These are phyloP conservation scores for Styela clava DNA, from an alignment of 23 tunicate genomes.

Conservation along the genomic window DNA sequence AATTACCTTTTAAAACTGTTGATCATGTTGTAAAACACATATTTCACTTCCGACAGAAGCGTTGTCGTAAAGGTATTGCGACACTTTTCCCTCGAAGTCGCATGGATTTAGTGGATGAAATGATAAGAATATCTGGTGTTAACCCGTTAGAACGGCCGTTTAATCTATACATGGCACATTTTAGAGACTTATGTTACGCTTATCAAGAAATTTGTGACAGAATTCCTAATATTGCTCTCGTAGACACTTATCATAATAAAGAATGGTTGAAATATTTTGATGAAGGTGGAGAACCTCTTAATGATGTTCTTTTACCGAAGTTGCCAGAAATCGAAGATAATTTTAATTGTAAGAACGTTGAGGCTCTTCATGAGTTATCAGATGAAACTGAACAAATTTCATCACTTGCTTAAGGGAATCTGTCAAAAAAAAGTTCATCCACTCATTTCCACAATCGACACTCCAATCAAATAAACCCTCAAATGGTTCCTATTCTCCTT, in stretches of 20 bases:
- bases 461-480: too few species aligned
- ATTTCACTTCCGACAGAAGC: constrained; percentile 40
- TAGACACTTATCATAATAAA: constrained; percentile 67
- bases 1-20: constrained; percentile 57
- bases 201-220: constrained; percentile 68
- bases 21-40: constrained; percentile 79
- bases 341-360: too few species aligned
- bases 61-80: constrained; percentile 45
- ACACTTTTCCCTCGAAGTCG: constrained; percentile 67
- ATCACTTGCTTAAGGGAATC: too few species aligned
- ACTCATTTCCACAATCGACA: too few species aligned
- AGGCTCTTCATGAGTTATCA: too few species aligned
- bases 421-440: too few species aligned
- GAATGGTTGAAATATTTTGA: constrained; percentile 73
- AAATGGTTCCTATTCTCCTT: too few species aligned
- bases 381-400: too few species aligned
- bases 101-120: constrained; percentile 42
- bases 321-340: neutral
- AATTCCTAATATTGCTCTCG: constrained; percentile 57
- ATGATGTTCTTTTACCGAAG: neutral
- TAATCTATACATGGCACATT: constrained; percentile 42
- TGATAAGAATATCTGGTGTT: constrained; percentile 66
- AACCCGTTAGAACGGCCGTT: constrained; percentile 17
- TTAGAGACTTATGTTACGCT: constrained; percentile 76
- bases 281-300: constrained; percentile 62